A percentile compares a stretch with the other conserved stretches of the same genome.
phyloP scores from a whole-genome alignment of 2,888 invertebrate species.

The Mythimna vitellina region DNA sequence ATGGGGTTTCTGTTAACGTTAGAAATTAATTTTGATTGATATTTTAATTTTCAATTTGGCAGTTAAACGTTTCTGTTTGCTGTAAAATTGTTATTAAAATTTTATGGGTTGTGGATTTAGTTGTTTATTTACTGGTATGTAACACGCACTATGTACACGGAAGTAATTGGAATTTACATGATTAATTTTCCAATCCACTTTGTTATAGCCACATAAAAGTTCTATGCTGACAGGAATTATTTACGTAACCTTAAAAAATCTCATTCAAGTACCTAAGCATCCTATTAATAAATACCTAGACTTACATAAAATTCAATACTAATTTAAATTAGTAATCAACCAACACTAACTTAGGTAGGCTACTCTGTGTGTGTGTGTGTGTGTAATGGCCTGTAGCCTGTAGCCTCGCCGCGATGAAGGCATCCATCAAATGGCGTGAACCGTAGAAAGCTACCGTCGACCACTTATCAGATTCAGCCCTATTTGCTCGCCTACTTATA shows the following conservation, averaged over 20 bases:
- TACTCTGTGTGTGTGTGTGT: constrained; percentile 35
- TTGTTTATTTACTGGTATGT: constrained; percentile 25
- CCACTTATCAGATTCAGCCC: constrained; percentile 86
- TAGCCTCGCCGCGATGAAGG: constrained; percentile 78
- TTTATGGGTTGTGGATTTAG: constrained; percentile 19
- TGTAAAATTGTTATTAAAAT: constrained; percentile 39
- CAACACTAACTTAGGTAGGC: constrained; percentile 19
- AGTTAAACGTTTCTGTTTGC: constrained; percentile 18
- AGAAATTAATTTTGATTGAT: constrained; percentile 46
- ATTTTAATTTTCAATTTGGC: constrained; percentile 39
- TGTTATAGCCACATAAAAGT: neutral
- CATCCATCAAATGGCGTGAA: constrained; percentile 89
- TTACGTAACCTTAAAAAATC: neutral
- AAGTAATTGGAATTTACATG: neutral
- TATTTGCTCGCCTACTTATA: constrained; percentile 86
- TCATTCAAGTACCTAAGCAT: neutral
- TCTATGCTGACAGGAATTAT: neutral
- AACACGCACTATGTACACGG: constrained; percentile 29
- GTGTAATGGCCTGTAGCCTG: constrained; percentile 34
- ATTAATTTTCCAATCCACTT: neutral
- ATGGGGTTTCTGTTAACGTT: constrained; percentile 14
- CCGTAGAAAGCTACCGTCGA: constrained; percentile 78
- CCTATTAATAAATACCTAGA: neutral
- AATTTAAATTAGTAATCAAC: constrained; percentile 60
- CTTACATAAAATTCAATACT: constrained; percentile 19